Conservation (phyloP, 2,888 invertebrate genomes). For the Stegophylla sp. region DNA sequence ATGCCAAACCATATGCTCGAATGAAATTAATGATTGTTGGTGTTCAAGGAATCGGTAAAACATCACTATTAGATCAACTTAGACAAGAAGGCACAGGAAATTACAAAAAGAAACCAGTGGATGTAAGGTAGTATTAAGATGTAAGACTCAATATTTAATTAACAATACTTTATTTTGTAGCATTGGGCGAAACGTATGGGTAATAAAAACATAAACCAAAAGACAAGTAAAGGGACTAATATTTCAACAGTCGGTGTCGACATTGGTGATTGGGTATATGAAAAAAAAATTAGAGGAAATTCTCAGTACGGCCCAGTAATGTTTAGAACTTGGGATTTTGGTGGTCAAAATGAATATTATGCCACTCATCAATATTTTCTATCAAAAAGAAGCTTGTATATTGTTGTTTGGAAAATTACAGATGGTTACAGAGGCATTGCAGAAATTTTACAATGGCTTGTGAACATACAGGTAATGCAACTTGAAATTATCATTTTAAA, state of each 20-base stretch:
- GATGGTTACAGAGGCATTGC: conserved; percentile 90
- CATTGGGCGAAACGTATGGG: conserved; percentile 97
- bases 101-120: conserved; percentile 75
- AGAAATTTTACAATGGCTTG: conserved; percentile 92
- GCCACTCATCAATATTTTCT: conserved; percentile 98
- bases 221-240: conserved; percentile 78
- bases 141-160: conserved; percentile 15
- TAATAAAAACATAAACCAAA: conserved; percentile 80
- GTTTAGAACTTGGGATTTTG: conserved; percentile 98
- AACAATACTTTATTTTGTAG: conserved; percentile 66
- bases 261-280: conserved; percentile 93
- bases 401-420: conserved; percentile 93
- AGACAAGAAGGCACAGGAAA: conserved; percentile 83
- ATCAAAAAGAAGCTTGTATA: conserved; percentile 90
- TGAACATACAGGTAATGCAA: conserved; percentile 80
- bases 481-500: neutral
- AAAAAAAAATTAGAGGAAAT: conserved; percentile 79
- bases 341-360: conserved; percentile 96
- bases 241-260: conserved; percentile 98
- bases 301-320: conserved; percentile 82
- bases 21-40: conserved; percentile 98
- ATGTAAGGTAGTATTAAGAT: conserved; percentile 65
- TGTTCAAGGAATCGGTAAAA: conserved; percentile 86
- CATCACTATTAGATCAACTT: conserved; percentile 86
- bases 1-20: conserved; percentile 89